Evolutionary conservation across 2,888 invertebrate genomes (phyloP).

Genomic region (Trilocha varians): DNA sequence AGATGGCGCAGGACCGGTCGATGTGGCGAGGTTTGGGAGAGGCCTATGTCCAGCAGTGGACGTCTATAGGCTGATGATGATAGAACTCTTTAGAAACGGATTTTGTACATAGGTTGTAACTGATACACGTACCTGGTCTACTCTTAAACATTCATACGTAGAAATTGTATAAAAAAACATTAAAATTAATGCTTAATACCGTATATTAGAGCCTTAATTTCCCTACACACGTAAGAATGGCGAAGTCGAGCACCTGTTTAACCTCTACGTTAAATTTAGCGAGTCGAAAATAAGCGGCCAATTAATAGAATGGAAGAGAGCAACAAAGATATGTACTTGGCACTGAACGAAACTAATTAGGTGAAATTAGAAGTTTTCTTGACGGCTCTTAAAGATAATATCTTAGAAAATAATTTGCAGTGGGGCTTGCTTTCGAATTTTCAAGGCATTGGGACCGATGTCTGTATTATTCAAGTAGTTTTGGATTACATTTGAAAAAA

Average conservation of each 20-base stretch:
- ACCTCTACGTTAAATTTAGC: conserved; percentile 41
- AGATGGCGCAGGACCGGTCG: too few relatives aligned
- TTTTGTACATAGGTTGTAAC: too few relatives aligned
- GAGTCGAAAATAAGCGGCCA: conserved; percentile 42
- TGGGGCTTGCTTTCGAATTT: too few relatives aligned
- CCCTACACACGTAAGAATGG: conserved; percentile 1
- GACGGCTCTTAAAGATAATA: background rate
- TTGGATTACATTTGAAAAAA: too few relatives aligned
- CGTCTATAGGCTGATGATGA: too few relatives aligned
- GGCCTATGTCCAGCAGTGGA: too few relatives aligned
- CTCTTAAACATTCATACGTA: background rate
- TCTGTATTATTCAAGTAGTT: too few relatives aligned
- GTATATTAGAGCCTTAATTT: background rate
- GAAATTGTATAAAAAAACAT: background rate
- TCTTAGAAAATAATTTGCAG: too few relatives aligned
- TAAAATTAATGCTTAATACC: background rate
- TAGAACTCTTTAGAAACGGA: too few relatives aligned
- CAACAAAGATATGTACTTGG: conserved; percentile 28
- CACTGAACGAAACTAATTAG: conserved; percentile 8
- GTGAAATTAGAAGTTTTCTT: conserved; percentile 1
- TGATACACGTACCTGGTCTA: too few relatives aligned
- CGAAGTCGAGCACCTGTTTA: conserved; percentile 34
- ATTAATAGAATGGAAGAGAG: conserved; percentile 42
- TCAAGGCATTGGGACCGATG: too few relatives aligned
- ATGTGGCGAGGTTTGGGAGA: too few relatives aligned